Conservation (phyloP, 2,888 invertebrate species). For the Thereva unica region DNA sequence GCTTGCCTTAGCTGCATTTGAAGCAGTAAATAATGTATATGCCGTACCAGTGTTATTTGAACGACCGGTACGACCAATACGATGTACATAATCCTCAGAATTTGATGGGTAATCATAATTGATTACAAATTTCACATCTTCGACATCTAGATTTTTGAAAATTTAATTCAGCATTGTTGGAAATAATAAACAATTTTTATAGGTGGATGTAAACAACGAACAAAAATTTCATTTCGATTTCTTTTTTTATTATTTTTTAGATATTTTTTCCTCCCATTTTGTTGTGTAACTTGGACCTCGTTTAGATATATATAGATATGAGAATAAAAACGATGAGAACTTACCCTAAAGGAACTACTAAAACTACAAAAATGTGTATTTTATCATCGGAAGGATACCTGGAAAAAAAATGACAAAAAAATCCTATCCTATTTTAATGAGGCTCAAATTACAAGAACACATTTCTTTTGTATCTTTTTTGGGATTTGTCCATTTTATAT, state of each 20-base stretch:
- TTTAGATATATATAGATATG: conserved; percentile 35
- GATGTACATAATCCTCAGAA: conserved; percentile 92
- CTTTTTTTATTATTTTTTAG: conserved; percentile 41
- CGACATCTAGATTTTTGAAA: conserved; percentile 76
- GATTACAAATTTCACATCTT: conserved; percentile 98
- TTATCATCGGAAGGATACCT: conserved; percentile 2
- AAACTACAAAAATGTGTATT: not conserved
- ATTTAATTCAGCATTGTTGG: conserved; percentile 19
- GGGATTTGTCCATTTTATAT: conserved; percentile 26
- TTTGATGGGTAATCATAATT: conserved; percentile 98
- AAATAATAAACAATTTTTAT: conserved; percentile 6
- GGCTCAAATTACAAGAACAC: conserved; percentile 26
- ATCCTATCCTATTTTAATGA: conserved; percentile 12
- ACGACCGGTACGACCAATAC: conserved; percentile 95
- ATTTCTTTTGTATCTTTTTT: not conserved
- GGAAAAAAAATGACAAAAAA: conserved; percentile 22
- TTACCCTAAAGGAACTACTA: conserved; percentile 10
- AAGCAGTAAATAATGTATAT: conserved; percentile 93
- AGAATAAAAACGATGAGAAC: not conserved
- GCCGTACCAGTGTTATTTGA: conserved; percentile 92
- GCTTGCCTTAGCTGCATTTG: conserved; percentile 86
- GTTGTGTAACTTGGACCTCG: conserved; percentile 56
- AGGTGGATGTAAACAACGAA: conserved; percentile 43
- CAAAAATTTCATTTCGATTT: conserved; percentile 54
- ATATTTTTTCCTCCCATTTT: conserved; percentile 44